Evolutionary conservation across 2,888 invertebrate species (phyloP).

Genomic region (Diogma glabrata): DNA sequence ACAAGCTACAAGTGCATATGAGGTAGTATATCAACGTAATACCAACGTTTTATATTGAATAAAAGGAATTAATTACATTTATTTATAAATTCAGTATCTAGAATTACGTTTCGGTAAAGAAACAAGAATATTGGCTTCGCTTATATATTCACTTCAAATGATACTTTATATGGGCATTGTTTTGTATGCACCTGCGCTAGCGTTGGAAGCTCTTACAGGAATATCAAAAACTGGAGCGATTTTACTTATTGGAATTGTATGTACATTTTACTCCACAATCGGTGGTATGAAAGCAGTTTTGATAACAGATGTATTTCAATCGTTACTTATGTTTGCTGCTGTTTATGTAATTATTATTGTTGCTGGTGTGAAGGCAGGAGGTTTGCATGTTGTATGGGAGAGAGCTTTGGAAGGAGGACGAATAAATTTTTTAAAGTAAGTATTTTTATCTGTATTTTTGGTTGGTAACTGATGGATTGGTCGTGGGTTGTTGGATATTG

Average conservation of each 20-base stretch:
- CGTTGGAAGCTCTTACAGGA: conserved; percentile 77
- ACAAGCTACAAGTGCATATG: conserved; percentile 78
- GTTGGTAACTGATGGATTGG: no score
- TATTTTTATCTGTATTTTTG: neutral
- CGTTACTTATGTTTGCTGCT: conserved; percentile 73
- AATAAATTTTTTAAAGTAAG: conserved; percentile 55
- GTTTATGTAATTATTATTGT: conserved; percentile 67
- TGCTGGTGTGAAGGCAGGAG: conserved; percentile 56
- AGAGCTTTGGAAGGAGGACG: conserved; percentile 58
- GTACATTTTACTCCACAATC: conserved; percentile 76
- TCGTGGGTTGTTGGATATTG: no score
- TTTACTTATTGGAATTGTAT: conserved; percentile 59
- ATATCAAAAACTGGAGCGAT: conserved; percentile 60
- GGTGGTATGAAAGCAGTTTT: conserved; percentile 89
- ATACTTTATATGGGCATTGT: conserved; percentile 85
- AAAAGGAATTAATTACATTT: neutral
- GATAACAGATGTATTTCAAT: conserved; percentile 77
- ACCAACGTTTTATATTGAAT: neutral
- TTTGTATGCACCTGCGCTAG: conserved; percentile 85
- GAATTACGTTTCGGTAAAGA: conserved; percentile 72
- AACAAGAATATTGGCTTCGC: conserved; percentile 64
- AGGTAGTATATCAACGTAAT: conserved; percentile 39
- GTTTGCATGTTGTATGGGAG: conserved; percentile 56
- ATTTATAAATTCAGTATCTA: conserved; percentile 55
- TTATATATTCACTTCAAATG: conserved; percentile 82